phyloP scores from a whole-genome alignment of 2,888 invertebrate genomes.

The Drosophila neonasuta region DNA sequence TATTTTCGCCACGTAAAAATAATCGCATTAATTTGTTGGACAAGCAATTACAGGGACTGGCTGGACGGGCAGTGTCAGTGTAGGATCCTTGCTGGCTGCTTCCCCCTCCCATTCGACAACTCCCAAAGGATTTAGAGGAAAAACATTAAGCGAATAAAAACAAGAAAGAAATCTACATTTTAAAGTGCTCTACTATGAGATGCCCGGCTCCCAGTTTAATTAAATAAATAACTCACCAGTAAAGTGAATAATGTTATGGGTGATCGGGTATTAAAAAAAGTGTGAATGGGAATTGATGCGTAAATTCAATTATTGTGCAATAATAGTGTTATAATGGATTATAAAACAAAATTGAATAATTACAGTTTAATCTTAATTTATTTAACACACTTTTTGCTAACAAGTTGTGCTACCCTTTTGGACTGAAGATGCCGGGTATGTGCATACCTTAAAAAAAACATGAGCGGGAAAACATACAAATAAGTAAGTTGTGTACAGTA shows the following conservation, averaged over 20 bases:
- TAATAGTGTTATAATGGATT: no score
- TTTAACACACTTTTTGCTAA: no score
- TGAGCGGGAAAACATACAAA: slow-evolving; percentile 12
- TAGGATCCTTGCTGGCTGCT: background rate
- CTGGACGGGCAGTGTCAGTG: slow-evolving; percentile 34
- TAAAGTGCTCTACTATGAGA: background rate
- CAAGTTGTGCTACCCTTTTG: background rate
- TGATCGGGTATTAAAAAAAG: no score
- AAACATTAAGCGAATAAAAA: slow-evolving; percentile 16
- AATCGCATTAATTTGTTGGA: slow-evolving; percentile 71
- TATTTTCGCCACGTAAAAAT: slow-evolving; percentile 69
- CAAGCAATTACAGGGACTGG: slow-evolving; percentile 63
- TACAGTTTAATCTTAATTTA: no score
- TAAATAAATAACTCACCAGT: background rate
- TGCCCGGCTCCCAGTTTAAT: background rate
- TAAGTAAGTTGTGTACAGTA: slow-evolving; percentile 18
- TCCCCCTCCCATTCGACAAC: background rate
- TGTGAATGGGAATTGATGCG: no score
- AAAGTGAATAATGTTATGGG: no score
- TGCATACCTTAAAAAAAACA: slow-evolving; percentile 5
- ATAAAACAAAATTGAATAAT: no score
- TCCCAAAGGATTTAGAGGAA: slow-evolving; percentile 34
- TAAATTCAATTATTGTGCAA: no score
- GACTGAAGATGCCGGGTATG: background rate
- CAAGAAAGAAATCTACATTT: background rate